phyloP scores from a whole-genome alignment of 2,797 vertebrate genomes.

The Dallia pectoralis region DNA sequence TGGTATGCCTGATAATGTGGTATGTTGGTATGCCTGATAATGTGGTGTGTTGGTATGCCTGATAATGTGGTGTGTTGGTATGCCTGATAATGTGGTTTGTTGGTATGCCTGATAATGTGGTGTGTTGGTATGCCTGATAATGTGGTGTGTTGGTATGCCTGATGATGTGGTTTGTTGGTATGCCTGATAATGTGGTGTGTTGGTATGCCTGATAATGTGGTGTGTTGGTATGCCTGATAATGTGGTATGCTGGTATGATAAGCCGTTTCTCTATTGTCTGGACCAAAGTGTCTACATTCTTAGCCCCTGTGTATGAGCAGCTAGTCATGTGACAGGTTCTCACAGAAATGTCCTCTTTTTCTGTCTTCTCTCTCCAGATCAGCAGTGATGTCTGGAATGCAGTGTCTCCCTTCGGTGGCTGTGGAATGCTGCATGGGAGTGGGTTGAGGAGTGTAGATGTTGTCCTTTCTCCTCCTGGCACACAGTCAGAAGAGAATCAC shows the following conservation, averaged over 20 bases:
- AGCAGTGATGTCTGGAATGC: conserved; percentile 69
- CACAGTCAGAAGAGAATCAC: conserved; percentile 41
- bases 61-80: too few relatives aligned
- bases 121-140: too few relatives aligned
- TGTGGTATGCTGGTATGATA: neutral
- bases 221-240: conserved; percentile 50
- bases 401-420: conserved; percentile 48
- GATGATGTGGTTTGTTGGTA: too few relatives aligned
- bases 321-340: conserved; percentile 51
- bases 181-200: too few relatives aligned
- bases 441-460: conserved; percentile 22
- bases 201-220: too few relatives aligned
- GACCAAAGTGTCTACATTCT: conserved; percentile 43
- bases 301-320: conserved; percentile 42
- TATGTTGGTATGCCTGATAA: too few relatives aligned
- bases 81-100: too few relatives aligned
- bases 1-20: too few relatives aligned
- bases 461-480: conserved; percentile 35
- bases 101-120: too few relatives aligned
- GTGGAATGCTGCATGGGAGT: conserved; percentile 44
- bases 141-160: too few relatives aligned
- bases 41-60: too few relatives aligned
- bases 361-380: conserved; percentile 61
- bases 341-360: conserved; percentile 28
- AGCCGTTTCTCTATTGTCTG: conserved; percentile 24